Percentiles rank a stretch among this genome's conserved stretches.
These are phyloP conservation scores for Acrobasis repandana DNA, from an alignment of 2,888 invertebrate genomes.

Conservation along the genomic window DNA sequence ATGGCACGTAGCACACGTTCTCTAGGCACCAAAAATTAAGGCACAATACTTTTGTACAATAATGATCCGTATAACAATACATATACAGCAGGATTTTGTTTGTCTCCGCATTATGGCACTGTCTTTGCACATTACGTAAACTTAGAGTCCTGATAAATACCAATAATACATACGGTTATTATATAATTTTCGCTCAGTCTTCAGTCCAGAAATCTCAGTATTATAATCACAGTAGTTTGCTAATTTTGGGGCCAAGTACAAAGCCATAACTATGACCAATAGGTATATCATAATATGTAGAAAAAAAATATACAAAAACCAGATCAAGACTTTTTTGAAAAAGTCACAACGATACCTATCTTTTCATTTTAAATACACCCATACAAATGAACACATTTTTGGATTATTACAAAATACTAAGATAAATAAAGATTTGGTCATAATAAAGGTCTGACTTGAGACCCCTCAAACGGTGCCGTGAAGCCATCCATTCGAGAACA, in stretches of 20 bases:
- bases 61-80: slow-evolving; percentile 17
- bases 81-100: slow-evolving; percentile 16
- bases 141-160: slow-evolving; percentile 51
- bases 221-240: slow-evolving; percentile 69
- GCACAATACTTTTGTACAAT: slow-evolving; percentile 56
- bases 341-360: too few species aligned
- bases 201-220: slow-evolving; percentile 79
- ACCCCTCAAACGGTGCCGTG: slow-evolving; percentile 18
- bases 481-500: slow-evolving; percentile 18
- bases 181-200: slow-evolving; percentile 68
- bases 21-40: slow-evolving; percentile 67
- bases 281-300: too few species aligned
- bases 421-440: neutral
- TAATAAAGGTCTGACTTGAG: neutral
- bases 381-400: too few species aligned
- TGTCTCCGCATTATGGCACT: slow-evolving; percentile 63
- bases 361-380: too few species aligned
- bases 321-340: too few species aligned
- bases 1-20: slow-evolving; percentile 58
- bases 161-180: slow-evolving; percentile 49
- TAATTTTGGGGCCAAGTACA: slow-evolving; percentile 60
- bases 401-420: too few species aligned
- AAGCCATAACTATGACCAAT: slow-evolving; percentile 34
- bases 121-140: slow-evolving; percentile 60
- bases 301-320: neutral